These are phyloP conservation scores for Syrista parreyssii DNA, from an alignment of 2,888 invertebrate genomes.

Conservation along the genomic window DNA sequence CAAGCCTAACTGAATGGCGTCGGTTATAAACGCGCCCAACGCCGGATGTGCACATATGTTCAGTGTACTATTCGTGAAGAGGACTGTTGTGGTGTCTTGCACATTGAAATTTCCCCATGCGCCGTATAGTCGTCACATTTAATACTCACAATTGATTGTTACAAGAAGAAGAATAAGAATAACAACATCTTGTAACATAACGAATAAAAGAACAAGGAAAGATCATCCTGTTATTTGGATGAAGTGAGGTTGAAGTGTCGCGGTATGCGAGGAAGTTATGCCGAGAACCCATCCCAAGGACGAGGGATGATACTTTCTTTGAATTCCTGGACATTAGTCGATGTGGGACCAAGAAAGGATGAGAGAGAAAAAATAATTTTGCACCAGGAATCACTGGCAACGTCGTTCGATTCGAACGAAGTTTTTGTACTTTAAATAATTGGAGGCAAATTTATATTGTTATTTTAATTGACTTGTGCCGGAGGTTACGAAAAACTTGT, in stretches of 20 bases:
- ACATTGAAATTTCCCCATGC: not conserved
- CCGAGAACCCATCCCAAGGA: not conserved
- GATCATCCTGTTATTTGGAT: not conserved
- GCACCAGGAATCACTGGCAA: not conserved
- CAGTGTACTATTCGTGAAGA: not conserved
- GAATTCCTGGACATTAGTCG: not conserved
- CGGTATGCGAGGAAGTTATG: not conserved
- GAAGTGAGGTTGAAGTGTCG: not conserved
- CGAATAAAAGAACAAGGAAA: not conserved
- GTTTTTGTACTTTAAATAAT: not conserved
- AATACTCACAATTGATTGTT: not conserved
- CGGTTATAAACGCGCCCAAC: constrained; percentile 3
- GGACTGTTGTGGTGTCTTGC: not conserved
- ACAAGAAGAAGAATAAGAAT: not conserved
- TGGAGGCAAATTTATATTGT: not conserved
- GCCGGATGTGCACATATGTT: constrained; percentile 6
- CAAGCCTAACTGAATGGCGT: constrained; percentile 1
- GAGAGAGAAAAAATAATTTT: not conserved
- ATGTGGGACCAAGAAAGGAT: not conserved
- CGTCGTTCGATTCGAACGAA: not conserved
- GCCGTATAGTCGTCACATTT: not conserved
- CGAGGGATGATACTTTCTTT: not conserved
- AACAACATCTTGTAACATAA: not conserved
- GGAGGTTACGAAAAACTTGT: not conserved
- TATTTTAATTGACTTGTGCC: not conserved